phyloP scores from a whole-genome alignment of 2,888 invertebrate species.

The Alviniconcha strummeri region DNA sequence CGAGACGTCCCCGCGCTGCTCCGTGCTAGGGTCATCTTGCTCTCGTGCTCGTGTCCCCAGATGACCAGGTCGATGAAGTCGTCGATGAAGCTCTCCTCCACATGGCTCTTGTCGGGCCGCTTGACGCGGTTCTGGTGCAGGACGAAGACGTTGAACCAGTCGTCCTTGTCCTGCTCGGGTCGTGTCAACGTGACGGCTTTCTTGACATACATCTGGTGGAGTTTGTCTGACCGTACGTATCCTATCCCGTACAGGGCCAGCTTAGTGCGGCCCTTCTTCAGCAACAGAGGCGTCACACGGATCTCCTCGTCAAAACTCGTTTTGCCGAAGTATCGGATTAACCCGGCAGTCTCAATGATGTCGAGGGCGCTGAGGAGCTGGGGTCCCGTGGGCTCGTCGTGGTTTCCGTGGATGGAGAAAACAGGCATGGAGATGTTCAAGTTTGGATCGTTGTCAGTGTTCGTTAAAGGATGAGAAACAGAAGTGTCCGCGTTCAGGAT shows the following conservation, averaged over 20 bases:
- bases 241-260: constrained; percentile 96
- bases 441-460: constrained; percentile 75
- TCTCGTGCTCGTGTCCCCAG: constrained; percentile 98
- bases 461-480: too few species aligned
- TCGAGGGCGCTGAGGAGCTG: constrained; percentile 86
- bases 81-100: constrained; percentile 87
- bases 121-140: constrained; percentile 86
- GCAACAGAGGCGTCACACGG: constrained; percentile 86
- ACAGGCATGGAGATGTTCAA: constrained; percentile 91
- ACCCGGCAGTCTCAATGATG: constrained; percentile 85
- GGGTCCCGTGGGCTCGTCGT: constrained; percentile 87
- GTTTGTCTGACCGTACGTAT: constrained; percentile 91
- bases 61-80: constrained; percentile 91
- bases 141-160: constrained; percentile 95
- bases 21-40: constrained; percentile 78
- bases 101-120: constrained; percentile 84
- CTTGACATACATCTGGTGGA: constrained; percentile 77
- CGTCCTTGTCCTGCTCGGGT: constrained; percentile 80
- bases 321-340: constrained; percentile 97
- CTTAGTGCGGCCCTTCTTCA: constrained; percentile 86
- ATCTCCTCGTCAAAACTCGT: constrained; percentile 80
- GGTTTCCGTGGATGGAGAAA: constrained; percentile 98
- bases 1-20: constrained; percentile 71
- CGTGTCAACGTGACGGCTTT: constrained; percentile 78
- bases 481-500: constrained; percentile 85